Percentiles rank a stretch among this genome's conserved stretches.
Conservation (phyloP, 2,113 vertebrate species). For the Zosterops pallidus region DNA sequence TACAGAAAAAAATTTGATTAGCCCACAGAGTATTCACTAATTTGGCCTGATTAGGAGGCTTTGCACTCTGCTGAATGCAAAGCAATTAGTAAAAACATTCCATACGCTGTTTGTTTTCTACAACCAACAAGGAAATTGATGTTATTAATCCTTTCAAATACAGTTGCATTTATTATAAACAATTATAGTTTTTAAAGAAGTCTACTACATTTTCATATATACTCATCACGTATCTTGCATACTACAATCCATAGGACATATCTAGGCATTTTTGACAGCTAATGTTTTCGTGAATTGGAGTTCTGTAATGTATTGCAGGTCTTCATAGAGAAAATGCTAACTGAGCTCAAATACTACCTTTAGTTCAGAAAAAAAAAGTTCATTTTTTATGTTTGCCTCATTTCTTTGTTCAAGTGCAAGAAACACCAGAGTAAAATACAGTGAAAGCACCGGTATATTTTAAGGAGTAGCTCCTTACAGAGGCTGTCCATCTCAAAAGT, state of each 20-base stretch:
- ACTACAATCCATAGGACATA: not conserved
- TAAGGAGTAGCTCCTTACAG: not conserved
- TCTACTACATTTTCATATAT: not conserved
- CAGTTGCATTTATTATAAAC: not conserved
- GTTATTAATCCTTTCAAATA: not conserved
- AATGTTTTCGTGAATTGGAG: not conserved
- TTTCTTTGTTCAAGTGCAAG: not conserved
- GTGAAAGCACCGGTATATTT: not conserved
- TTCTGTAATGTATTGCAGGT: not conserved
- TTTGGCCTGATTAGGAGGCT: constrained; percentile 17
- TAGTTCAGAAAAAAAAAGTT: not conserved
- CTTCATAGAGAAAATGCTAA: not conserved
- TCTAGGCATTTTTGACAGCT: not conserved
- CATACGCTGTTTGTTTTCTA: not conserved
- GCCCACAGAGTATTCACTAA: not conserved
- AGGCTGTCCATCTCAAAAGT: not conserved
- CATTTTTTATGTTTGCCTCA: not conserved
- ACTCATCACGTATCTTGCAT: not conserved
- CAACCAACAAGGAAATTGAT: not conserved
- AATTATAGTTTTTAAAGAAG: not conserved
- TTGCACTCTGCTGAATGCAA: not conserved
- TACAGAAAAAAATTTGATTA: not conserved
- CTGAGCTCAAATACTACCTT: not conserved
- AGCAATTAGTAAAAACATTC: not conserved
- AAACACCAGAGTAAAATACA: not conserved